phyloP scores from a whole-genome alignment of 1,140 invertebrate species.

The Scylla paramamosain region DNA sequence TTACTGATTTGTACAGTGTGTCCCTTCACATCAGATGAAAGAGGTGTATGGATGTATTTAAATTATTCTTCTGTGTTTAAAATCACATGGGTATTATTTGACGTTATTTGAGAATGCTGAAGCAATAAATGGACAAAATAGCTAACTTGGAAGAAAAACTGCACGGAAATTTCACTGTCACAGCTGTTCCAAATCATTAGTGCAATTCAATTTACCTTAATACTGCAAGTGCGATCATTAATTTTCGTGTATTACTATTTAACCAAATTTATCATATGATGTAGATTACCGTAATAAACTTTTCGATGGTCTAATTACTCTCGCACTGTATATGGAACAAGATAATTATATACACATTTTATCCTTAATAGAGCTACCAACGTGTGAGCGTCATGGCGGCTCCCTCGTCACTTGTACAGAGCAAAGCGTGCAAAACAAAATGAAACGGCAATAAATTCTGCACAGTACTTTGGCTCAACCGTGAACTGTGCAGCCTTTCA shows the following conservation, averaged over 20 bases:
- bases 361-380: conserved; percentile 22
- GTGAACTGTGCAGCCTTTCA: too few relatives aligned
- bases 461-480: neutral
- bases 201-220: neutral
- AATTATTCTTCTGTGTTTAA: too few relatives aligned
- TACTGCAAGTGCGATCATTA: neutral
- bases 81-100: too few relatives aligned
- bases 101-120: too few relatives aligned
- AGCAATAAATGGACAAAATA: neutral
- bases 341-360: conserved; percentile 17
- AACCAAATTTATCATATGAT: conserved; percentile 15
- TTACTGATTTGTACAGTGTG: too few relatives aligned
- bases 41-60: too few relatives aligned
- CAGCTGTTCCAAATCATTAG: neutral
- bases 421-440: neutral
- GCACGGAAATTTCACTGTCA: neutral
- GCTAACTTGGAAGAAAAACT: neutral
- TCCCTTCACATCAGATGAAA: too few relatives aligned
- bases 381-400: neutral
- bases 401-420: neutral
- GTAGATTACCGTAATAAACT: neutral
- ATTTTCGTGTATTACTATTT: neutral
- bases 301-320: neutral
- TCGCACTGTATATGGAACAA: neutral
- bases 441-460: neutral